Evolutionary conservation across 1,140 invertebrate genomes (phyloP), one percentile per base, ranked within the genome.

Genomic region (Forficula auricularia): DNA sequence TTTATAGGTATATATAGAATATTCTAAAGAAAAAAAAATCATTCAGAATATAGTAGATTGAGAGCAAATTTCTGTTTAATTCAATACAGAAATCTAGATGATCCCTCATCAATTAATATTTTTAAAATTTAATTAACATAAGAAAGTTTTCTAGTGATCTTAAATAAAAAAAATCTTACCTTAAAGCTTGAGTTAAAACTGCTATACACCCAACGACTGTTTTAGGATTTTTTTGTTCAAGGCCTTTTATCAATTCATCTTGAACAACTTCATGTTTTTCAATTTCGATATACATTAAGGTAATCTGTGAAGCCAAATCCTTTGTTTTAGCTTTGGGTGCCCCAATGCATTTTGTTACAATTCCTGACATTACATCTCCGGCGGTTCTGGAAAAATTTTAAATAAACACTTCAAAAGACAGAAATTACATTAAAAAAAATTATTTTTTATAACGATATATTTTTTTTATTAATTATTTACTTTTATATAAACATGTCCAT

Each of bases 191-290:
- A 19, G 77, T 81, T 4, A 87, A 56, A 13, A 78, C 71, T 12
- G 73, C 64, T n/a, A 90, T 71, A 60, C 83, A 91, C 0, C 79
- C 87, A 2, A 81, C 63, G 3, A 91, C 82, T 48, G 94, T 85
- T 68, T 96, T 97, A 0, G 92, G 92, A 63, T 94, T 92, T 62
- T 98, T 98, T 44, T 80, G 77, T 50, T 92, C 88, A 57, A 92
- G 79, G 19, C 90, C 91, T 65, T 92, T 94, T 3, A 92, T 64
- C 4, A 96, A 63, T 63, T 94, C 89, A 54, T 97, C 91, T 58
- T 84, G 66, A 1, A 91, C 86, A 31, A 75, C 59, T 51, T 97
- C 91, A 47, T 87, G 79, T 60, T 94, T 95, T 57, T 98, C 92
- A 51, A 94, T 89, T 67, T 98, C 91, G 52, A 96, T 74, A 57